phyloP scores from a whole-genome alignment of 2,888 invertebrate genomes.

The Crioceris asparagi region DNA sequence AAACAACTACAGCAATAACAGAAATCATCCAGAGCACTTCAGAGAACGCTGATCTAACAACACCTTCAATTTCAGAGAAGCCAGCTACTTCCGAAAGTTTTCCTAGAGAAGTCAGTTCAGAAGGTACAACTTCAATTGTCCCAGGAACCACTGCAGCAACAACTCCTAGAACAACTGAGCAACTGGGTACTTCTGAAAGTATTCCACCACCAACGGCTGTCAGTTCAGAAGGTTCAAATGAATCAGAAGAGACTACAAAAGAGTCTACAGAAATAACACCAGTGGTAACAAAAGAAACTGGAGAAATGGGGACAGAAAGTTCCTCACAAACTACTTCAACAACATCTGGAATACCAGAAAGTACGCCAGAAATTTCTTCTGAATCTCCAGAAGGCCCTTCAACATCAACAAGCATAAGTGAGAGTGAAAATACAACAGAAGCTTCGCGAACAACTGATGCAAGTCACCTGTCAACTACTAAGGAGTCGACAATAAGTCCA shows the following conservation, averaged over 20 bases:
- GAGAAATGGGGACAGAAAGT: too few relatives aligned
- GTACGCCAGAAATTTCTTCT: neutral
- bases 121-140: too few relatives aligned
- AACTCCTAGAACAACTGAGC: neutral
- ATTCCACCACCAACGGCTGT: too few relatives aligned
- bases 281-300: neutral
- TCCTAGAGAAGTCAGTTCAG: too few relatives aligned
- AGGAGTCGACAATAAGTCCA: neutral
- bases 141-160: conserved; percentile 5
- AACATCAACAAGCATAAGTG: conserved; percentile 5
- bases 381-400: conserved; percentile 8
- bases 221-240: conserved; percentile 1
- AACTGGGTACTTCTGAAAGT: too few relatives aligned
- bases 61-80: too few relatives aligned
- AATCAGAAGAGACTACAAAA: conserved; percentile 1
- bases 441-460: neutral
- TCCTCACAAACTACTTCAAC: neutral
- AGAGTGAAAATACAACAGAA: neutral
- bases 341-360: conserved; percentile 5
- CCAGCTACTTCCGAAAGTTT: too few relatives aligned
- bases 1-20: conserved; percentile 7
- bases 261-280: neutral
- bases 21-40: too few relatives aligned
- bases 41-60: too few relatives aligned
- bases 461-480: too few relatives aligned